phyloP scores from a whole-genome alignment of 2,113 vertebrate species.

The Chaenogobius annularis region DNA sequence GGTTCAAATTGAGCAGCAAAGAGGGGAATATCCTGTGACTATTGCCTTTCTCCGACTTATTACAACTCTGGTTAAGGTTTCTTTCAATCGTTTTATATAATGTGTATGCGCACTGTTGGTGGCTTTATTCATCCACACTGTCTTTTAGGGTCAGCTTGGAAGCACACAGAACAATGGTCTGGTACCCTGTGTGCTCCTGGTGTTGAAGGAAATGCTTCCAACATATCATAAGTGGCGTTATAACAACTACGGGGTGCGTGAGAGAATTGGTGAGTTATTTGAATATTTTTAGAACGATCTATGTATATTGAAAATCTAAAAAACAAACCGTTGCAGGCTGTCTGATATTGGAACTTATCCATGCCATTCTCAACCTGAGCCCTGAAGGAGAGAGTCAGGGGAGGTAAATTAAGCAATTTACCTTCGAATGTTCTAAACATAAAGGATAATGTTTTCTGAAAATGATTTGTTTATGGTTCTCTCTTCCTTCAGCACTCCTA shows the following conservation, averaged over 20 bases:
- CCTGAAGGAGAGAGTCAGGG: slow-evolving; percentile 86
- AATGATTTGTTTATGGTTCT: neutral
- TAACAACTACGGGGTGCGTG: slow-evolving; percentile 88
- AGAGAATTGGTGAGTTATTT: slow-evolving; percentile 84
- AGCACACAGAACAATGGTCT: slow-evolving; percentile 94
- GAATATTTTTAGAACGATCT: neutral
- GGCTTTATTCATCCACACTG: neutral
- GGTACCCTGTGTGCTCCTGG: slow-evolving; percentile 92
- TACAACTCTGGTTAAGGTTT: slow-evolving; percentile 92
- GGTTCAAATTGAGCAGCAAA: slow-evolving; percentile 92
- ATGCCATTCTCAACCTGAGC: slow-evolving; percentile 93
- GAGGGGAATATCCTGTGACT: slow-evolving; percentile 92
- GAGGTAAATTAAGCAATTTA: slow-evolving; percentile 74
- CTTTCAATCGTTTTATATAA: slow-evolving; percentile 12
- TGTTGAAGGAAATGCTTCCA: slow-evolving; percentile 96
- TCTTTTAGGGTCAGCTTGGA: slow-evolving; percentile 89
- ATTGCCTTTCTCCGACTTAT: slow-evolving; percentile 90
- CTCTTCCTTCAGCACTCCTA: slow-evolving; percentile 76
- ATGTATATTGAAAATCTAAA: neutral
- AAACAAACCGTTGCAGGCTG: slow-evolving; percentile 79
- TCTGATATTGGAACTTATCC: slow-evolving; percentile 92
- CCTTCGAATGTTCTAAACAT: neutral
- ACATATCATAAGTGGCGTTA: slow-evolving; percentile 98
- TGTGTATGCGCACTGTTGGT: too few relatives aligned
- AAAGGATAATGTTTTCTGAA: neutral